A percentile compares a stretch with the other conserved stretches of the same genome.
Evolutionary conservation across 1,140 invertebrate genomes (phyloP).

Genomic region (Pararge aegeria): DNA sequence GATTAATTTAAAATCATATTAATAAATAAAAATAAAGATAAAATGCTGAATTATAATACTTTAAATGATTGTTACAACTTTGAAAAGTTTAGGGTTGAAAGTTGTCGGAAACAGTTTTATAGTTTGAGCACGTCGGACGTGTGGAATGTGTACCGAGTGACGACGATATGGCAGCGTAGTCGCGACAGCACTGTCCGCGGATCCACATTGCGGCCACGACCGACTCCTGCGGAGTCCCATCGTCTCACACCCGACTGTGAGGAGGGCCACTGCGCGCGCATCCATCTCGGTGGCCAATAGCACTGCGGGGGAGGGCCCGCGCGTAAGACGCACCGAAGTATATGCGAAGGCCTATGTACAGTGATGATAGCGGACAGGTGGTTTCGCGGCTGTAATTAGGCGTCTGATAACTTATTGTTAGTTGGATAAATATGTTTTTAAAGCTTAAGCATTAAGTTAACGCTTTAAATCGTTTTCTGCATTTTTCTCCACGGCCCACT

Average conservation of each 20-base stretch:
- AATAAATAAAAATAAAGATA: background rate
- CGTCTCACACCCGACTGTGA: constrained; percentile 54
- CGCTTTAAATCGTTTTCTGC: constrained; percentile 38
- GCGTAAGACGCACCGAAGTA: constrained; percentile 77
- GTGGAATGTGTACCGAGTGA: constrained; percentile 30
- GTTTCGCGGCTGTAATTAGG: constrained; percentile 76
- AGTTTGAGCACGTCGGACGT: constrained; percentile 37
- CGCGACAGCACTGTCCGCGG: constrained; percentile 62
- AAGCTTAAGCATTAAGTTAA: constrained; percentile 66
- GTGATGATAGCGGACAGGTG: constrained; percentile 77
- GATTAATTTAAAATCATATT: background rate
- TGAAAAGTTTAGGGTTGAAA: constrained; percentile 10
- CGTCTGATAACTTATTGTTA: constrained; percentile 72
- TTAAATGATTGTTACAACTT: constrained; percentile 22
- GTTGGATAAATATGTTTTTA: constrained; percentile 68
- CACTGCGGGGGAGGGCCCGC: constrained; percentile 64
- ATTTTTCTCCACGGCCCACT: background rate
- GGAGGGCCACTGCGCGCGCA: constrained; percentile 75
- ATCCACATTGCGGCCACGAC: constrained; percentile 61
- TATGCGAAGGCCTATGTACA: constrained; percentile 79
- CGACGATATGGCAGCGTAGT: constrained; percentile 48
- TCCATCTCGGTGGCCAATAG: constrained; percentile 54
- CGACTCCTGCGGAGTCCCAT: constrained; percentile 63
- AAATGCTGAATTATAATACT: constrained; percentile 12
- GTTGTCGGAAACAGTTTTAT: constrained; percentile 21